Evolutionary conservation across 2,113 vertebrate species (phyloP), one percentile per base, ranked within the genome.

Genomic region (Peromyscus polionotus): DNA sequence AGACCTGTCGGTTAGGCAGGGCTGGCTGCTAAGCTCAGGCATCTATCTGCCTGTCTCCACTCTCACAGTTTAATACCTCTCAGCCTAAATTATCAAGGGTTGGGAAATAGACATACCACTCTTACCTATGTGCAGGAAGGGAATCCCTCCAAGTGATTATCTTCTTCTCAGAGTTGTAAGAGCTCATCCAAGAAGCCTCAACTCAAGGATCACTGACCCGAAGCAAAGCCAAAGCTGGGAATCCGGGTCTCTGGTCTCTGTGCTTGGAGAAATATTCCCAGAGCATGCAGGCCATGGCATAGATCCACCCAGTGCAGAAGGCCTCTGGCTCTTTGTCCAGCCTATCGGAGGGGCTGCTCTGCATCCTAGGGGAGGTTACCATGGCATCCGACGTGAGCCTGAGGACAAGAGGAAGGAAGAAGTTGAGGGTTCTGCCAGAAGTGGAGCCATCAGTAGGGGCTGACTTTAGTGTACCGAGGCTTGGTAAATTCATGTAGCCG

Each of bases 281-380:
- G 3, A 67, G 11, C 70, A 9, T 51, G 17, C 31, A 54, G 51
- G 85, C 45, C 2, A 9, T 2, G 28, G 39, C 61, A 20, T 39
- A 65, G 72, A 76, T 1, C 10, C 48, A 42, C 17, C 57, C 70
- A 63, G 67, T 13, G 1, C 70, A 26, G 63, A 75, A 12, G 4
- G 3, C 73, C 48, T 75, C 28, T 20, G 33, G 76, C 48, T 73
- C 1, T 65, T 31, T 59, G 13, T 65, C 31, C n/a, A 19, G 0
- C 0, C 45, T 51, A 1, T 3, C 2, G 5, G 28, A 85, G 28
- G 33, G 10, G 9, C 3, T 45, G 1, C 63, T 45, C 39, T 39
- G 4, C 33, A 39, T 79, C 63, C n/a, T 6, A 83, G 48, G n/a
- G 19, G 12, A 31, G 73, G 19, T 12, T 42, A 36, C n/a, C 51